Conservation (phyloP, 2,888 invertebrate genomes). For the Leistus spinibarbis region DNA sequence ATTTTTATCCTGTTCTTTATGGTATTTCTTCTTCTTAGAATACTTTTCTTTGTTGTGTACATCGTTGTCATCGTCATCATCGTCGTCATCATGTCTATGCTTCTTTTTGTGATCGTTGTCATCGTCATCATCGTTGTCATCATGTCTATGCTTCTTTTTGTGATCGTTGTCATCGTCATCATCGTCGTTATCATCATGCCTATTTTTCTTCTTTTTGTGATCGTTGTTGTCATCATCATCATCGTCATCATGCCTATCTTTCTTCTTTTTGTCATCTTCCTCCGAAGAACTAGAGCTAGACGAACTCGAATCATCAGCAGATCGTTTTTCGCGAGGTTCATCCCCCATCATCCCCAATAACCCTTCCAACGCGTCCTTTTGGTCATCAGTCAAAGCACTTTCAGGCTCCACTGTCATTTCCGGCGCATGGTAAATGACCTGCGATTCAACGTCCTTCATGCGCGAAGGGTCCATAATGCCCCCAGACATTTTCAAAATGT, state of each 20-base stretch:
- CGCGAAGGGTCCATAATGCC: constrained; percentile 42
- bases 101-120: constrained; percentile 13
- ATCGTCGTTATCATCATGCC: constrained; percentile 38
- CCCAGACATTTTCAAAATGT: constrained; percentile 30
- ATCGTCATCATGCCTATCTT: not conserved
- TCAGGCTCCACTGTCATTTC: constrained; percentile 31
- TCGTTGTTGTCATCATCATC: not conserved
- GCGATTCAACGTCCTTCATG: constrained; percentile 52
- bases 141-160: constrained; percentile 38
- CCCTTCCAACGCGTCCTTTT: constrained; percentile 59
- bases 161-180: constrained; percentile 41
- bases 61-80: constrained; percentile 31
- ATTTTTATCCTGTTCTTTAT: constrained; percentile 26
- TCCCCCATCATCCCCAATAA: constrained; percentile 57
- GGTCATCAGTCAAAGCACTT: constrained; percentile 52
- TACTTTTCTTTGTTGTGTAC: constrained; percentile 9
- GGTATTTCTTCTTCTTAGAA: constrained; percentile 14
- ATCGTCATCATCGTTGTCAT: constrained; percentile 40
- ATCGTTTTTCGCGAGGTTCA: constrained; percentile 31
- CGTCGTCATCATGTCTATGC: constrained; percentile 21
- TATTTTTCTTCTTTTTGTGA: not conserved
- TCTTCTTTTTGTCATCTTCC: constrained; percentile 37
- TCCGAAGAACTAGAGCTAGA: constrained; percentile 23
- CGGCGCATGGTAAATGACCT: constrained; percentile 48
- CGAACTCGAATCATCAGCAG: constrained; percentile 11